Conservation (phyloP, 2,888 invertebrate species). For the Meloe dianella region DNA sequence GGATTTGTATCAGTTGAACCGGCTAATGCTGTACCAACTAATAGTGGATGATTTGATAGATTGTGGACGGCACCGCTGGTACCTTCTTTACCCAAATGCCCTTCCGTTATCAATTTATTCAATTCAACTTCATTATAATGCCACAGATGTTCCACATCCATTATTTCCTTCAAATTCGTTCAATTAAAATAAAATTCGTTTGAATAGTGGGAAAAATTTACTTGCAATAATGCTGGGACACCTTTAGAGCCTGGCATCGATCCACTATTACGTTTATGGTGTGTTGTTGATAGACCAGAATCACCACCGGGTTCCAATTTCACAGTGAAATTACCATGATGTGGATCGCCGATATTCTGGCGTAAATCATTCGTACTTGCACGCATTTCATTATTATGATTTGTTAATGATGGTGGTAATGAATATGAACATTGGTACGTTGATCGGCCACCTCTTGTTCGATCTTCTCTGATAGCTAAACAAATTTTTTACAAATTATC, state of each 20-base stretch:
- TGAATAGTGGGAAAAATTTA: too few relatives aligned
- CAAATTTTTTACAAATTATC: slow-evolving; percentile 31
- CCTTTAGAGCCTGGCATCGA: slow-evolving; percentile 50
- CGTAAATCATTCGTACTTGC: slow-evolving; percentile 56
- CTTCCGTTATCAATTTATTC: slow-evolving; percentile 65
- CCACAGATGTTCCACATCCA: slow-evolving; percentile 96
- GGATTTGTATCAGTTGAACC: slow-evolving; percentile 70
- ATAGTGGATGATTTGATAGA: slow-evolving; percentile 63
- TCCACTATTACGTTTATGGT: slow-evolving; percentile 40
- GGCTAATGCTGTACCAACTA: slow-evolving; percentile 63
- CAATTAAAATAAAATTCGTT: not conserved
- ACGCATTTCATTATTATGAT: slow-evolving; percentile 61
- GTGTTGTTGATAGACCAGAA: slow-evolving; percentile 53
- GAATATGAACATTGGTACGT: slow-evolving; percentile 96
- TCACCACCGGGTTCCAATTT: slow-evolving; percentile 63
- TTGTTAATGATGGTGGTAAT: slow-evolving; percentile 70
- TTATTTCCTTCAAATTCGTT: slow-evolving; percentile 75
- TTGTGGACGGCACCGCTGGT: slow-evolving; percentile 57
- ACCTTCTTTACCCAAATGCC: slow-evolving; percentile 54
- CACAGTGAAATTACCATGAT: slow-evolving; percentile 56
- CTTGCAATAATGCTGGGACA: slow-evolving; percentile 75
- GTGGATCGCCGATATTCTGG: slow-evolving; percentile 46
- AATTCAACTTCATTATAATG: slow-evolving; percentile 88
- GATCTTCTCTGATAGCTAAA: slow-evolving; percentile 92
- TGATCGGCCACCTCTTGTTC: slow-evolving; percentile 93